Evolutionary conservation across 2,113 vertebrate species (phyloP).

Genomic region (Xenopus tropicalis): DNA sequence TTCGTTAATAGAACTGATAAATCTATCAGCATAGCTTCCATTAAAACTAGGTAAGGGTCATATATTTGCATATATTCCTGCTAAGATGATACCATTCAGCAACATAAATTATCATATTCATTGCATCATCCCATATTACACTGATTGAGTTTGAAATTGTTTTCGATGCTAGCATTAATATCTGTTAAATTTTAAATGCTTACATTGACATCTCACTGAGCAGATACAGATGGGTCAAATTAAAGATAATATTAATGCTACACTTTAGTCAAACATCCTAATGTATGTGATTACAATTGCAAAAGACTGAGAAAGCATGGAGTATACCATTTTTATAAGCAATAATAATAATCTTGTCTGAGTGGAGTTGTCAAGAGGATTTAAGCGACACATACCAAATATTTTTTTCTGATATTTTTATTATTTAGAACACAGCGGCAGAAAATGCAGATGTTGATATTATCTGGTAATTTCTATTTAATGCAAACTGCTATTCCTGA

Average conservation of each 20-base stretch:
- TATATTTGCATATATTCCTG: constrained; percentile 95
- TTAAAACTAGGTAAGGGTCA: constrained; percentile 97
- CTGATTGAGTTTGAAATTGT: constrained; percentile 99
- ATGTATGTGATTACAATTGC: constrained; percentile 59
- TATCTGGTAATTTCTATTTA: no score
- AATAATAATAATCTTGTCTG: no score
- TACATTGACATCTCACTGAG: constrained; percentile 91
- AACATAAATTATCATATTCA: constrained; percentile 99
- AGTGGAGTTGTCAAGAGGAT: no score
- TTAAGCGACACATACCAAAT: no score
- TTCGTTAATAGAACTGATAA: constrained; percentile 91
- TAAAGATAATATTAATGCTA: constrained; percentile 86
- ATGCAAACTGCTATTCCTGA: no score
- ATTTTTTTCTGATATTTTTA: no score
- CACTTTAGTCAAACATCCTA: constrained; percentile 75
- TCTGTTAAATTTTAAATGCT: constrained; percentile 94
- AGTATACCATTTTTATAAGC: no score
- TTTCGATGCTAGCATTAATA: constrained; percentile 99
- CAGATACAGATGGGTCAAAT: constrained; percentile 84
- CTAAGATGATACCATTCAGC: constrained; percentile 88
- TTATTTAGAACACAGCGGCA: no score
- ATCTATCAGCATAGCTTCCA: constrained; percentile 88
- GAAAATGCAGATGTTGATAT: no score
- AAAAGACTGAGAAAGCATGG: background rate
- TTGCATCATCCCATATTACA: constrained; percentile 99